A percentile compares a stretch with the other conserved stretches of the same genome.
phyloP scores from a whole-genome alignment of 1,140 invertebrate genomes.

The Camponotus vicinus region DNA sequence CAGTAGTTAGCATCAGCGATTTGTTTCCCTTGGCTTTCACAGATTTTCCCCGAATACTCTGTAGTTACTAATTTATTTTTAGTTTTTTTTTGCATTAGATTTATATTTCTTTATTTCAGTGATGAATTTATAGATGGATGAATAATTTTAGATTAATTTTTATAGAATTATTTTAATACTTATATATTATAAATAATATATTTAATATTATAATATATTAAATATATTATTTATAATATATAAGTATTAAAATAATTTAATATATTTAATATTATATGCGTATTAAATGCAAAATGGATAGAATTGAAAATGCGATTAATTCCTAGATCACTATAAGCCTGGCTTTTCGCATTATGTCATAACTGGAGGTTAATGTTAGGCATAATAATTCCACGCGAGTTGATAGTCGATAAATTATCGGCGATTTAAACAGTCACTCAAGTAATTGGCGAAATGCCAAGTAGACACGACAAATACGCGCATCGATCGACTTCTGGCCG shows the following conservation, averaged over 20 bases:
- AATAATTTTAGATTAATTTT: slow-evolving; percentile 18
- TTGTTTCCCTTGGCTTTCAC: slow-evolving; percentile 9
- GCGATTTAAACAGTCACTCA: slow-evolving; percentile 38
- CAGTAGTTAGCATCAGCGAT: slow-evolving; percentile 23
- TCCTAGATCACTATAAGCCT: neutral
- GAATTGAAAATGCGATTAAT: slow-evolving; percentile 13
- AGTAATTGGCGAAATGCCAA: slow-evolving; percentile 40
- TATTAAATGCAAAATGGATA: neutral
- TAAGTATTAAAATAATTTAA: neutral
- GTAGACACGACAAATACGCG: slow-evolving; percentile 8
- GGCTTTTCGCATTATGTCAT: neutral
- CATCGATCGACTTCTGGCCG: slow-evolving; percentile 11
- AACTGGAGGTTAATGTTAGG: neutral
- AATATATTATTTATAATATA: too few species aligned
- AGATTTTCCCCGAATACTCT: neutral
- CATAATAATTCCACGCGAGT: slow-evolving; percentile 23
- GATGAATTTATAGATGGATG: neutral
- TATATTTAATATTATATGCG: neutral
- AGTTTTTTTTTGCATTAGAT: neutral
- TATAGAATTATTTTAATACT: neutral
- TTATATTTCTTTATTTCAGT: neutral
- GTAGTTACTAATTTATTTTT: neutral
- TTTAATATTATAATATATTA: too few species aligned
- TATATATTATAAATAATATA: neutral
- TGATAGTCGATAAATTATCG: slow-evolving; percentile 27